Evolutionary conservation across 92 coral and sea anemone species (phyloP), one percentile per base, ranked within the genome.

Genomic region (Zoanthus solanderi): DNA sequence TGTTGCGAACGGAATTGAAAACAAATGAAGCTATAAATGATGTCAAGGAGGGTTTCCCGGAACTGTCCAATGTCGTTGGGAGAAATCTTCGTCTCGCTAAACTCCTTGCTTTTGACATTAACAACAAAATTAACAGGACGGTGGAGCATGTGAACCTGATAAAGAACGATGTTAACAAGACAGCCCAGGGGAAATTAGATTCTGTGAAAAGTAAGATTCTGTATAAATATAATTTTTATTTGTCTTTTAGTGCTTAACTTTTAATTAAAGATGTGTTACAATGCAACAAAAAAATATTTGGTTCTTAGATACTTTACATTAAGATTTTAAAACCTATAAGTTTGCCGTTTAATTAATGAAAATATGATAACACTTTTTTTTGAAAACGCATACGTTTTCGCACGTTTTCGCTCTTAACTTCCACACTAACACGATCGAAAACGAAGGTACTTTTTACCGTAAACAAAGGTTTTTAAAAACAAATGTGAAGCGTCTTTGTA

Each of bases 151-250:
- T 87, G 75, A 75, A 91, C 7, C 87, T 79, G 28, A 80, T 91
- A 58, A 92, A 95, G 44, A 68, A 91, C 71, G 77, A 85, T 14
- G 89, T 94, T 54, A 94, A 92, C 69, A 85, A 71, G 61, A 89
- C 88, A 74, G 95, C 96, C 67, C 93, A 75, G 54, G 50, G n/a
- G 56, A 89, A 92, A 68, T 60, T 94, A 34, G 46, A 68, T 17
- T 86, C 83, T 56, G 92, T 94, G 13, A 82, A 81, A 87, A 90
- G 98, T 94, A 91, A 94, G 96, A 37, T 37, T 37, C 42, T 37
- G 42, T 2, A 37, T 2, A 37, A 37, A 37, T 37, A 2, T 2
- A 37, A 37, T 2, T 37, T 37, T 4, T 4, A 2, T 37, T 37
- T 37, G 42, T 37, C 42, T 37, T 37, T 2, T 4, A 37, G 42